Base-by-base conservation (phyloP, 2,797 vertebrate genomes). In the Rhodeus uyekii region DNA sequence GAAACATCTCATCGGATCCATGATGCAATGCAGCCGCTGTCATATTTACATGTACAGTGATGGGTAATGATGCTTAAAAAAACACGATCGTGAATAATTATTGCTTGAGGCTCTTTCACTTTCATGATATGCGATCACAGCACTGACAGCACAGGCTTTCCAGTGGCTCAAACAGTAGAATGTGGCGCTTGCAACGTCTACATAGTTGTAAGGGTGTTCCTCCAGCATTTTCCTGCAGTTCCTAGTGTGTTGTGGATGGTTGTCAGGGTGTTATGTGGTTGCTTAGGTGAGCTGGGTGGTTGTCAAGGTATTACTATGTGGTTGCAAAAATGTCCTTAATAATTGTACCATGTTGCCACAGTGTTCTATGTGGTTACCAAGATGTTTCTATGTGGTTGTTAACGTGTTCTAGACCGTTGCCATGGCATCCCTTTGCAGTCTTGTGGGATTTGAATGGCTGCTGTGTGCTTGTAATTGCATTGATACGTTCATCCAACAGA, bases 31-130 rank as follows among this genome's bases (percentile, higher is more conserved):
- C 58, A 29, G 58, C 58, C 58, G 27, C 27, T 42, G 39, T 63
- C 50, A n/a, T 19, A 46, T 76, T 63, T 76, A 76, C 74, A 76
- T 38, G 61, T 36, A 50, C 32, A 65, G 39, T 42, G 77, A 38
- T 27, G 64, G 10, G 48, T 78, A 79, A 79, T 69, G 77, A 58
- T 7, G 36, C 64, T 38, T 42, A 18, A 27, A 68, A 68, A 78
- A 55, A 78, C 76, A 65, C 19, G 42, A 55, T 39, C 16, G 8
- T 29, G 19, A 58, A 16, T 8, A 27, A 71, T 44, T 55, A 34
- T 22, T 4, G 8, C 65, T 32, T 12, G 24, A 71, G 50, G 77
- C 50, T n/a, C 32, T 48, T 48, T 65, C 61, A 3, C 58, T 34
- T 53, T 42, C 24, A 19, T 61, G 2, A 63, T 61, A 34, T 53